Base-by-base conservation (phyloP, 1,140 invertebrate genomes). In the Metopolophium dirhodum region DNA sequence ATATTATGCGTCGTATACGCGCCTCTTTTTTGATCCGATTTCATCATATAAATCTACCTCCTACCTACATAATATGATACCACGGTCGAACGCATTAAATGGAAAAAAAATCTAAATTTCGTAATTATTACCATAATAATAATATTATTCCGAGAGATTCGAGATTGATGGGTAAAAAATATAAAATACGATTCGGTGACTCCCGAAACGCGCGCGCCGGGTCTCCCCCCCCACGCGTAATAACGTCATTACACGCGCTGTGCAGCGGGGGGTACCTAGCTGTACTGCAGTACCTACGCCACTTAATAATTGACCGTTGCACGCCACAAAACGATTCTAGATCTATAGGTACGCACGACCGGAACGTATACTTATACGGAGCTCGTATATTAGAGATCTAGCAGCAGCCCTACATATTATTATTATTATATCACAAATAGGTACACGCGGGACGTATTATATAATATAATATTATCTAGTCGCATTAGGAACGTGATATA, bases 271-370 rank as follows among this genome's bases (percentile, higher is more conserved):
- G n/a, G 14, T 14, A 49, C 45, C 23, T n/a, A n/a, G 61, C n/a
- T 30, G 41, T 47, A 86, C 23, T 22, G 8, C 41, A 11, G 41
- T 85, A 35, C 45, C 86, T 30, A 9, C n/a, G 14, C 23, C 57
- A 47, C 90, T 91, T 30, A 30, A 51, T 91, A 91, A 91, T 91
- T 91, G 90, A 91, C 45, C 45, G 90, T n/a, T 77, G 57, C 90
- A 91, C 30, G 90, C 68, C 49, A 91, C 41, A 91, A 91, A 91
- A 82, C 61, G 57, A 91, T 91, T 91, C 9, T 49, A 51, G 68
- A 82, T 77, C 35, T n/a, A 85, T 83, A 37, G 22, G n/a, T 37
- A 35, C 22, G 35, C 83, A 54, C 20, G 47, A 89, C 87, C 49
- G 87, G 87, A 89, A 89, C 87, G 87, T 89, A 89, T 89, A 89